Evolutionary conservation across 2,113 vertebrate genomes (phyloP).

Genomic region (Microcebus griseorufus): DNA sequence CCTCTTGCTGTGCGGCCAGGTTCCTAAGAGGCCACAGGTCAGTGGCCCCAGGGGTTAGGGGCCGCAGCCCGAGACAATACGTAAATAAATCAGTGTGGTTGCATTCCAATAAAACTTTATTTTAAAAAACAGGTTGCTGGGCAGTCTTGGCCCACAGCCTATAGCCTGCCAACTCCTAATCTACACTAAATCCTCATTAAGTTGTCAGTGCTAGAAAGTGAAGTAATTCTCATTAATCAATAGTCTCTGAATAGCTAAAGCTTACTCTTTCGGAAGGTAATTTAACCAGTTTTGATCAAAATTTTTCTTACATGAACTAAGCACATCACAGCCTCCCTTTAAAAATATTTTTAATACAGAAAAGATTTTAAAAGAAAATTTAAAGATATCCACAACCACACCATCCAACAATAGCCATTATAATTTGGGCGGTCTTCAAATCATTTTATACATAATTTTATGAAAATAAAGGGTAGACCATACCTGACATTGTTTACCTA

Average conservation of each 20-base stretch:
- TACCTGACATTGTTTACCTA: not conserved
- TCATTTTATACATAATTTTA: not conserved
- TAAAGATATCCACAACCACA: not conserved
- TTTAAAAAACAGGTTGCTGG: not conserved
- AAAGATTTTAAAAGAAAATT: not conserved
- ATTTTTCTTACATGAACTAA: not conserved
- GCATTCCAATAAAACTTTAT: conserved; percentile 2
- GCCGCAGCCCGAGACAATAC: not conserved
- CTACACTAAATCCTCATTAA: not conserved
- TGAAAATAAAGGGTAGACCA: not conserved
- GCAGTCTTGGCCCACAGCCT: not conserved
- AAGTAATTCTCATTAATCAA: not conserved
- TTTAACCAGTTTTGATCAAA: conserved; percentile 7
- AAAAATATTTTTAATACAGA: not conserved
- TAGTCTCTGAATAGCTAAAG: not conserved
- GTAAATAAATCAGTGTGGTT: not conserved
- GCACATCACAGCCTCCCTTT: not conserved
- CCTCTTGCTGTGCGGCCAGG: too few species aligned
- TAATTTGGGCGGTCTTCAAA: not conserved
- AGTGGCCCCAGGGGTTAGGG: too few species aligned
- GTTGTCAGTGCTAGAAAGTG: not conserved
- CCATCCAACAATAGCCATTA: not conserved
- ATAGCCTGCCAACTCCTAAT: not conserved
- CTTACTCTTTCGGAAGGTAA: not conserved
- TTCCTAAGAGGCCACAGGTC: too few species aligned